A percentile compares a stretch with the other conserved stretches of the same genome.
phyloP scores from a whole-genome alignment of 1,140 invertebrate genomes.

The Zaprionus nigranus region DNA sequence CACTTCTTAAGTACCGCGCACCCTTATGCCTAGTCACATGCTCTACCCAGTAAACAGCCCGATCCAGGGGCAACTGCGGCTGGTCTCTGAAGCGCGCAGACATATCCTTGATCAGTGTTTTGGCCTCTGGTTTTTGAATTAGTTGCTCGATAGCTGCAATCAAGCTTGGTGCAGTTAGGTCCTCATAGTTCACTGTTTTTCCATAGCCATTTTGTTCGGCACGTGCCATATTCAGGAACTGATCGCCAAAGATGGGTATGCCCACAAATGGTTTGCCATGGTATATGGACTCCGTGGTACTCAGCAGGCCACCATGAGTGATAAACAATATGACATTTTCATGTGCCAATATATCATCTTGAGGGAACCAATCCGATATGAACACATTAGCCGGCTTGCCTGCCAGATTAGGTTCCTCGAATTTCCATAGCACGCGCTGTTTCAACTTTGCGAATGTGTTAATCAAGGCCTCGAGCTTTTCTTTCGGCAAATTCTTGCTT shows the following conservation, averaged over 20 bases:
- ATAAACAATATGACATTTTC: constrained; percentile 89
- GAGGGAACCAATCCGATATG: constrained; percentile 89
- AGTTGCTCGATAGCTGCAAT: constrained; percentile 55
- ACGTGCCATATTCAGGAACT: constrained; percentile 86
- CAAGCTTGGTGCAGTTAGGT: constrained; percentile 54
- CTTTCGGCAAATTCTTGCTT: constrained; percentile 85
- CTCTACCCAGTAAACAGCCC: constrained; percentile 89
- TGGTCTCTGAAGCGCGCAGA: constrained; percentile 88
- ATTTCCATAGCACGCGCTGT: constrained; percentile 89
- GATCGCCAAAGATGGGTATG: constrained; percentile 89
- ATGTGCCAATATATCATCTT: constrained; percentile 90
- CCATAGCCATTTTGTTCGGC: constrained; percentile 85
- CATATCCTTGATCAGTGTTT: constrained; percentile 84
- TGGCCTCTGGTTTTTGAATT: constrained; percentile 60
- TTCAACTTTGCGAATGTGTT: constrained; percentile 86
- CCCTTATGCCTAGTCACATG: constrained; percentile 88
- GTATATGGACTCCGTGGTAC: constrained; percentile 90
- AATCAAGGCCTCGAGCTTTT: constrained; percentile 85
- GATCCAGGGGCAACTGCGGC: constrained; percentile 87
- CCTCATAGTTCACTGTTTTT: constrained; percentile 66
- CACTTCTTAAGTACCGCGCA: constrained; percentile 85
- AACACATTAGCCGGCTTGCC: constrained; percentile 87
- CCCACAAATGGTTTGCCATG: constrained; percentile 89
- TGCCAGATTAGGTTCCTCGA: constrained; percentile 86
- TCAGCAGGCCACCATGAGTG: constrained; percentile 89